phyloP scores from a whole-genome alignment of 2,888 invertebrate species.

The Cremastinae sp. region DNA sequence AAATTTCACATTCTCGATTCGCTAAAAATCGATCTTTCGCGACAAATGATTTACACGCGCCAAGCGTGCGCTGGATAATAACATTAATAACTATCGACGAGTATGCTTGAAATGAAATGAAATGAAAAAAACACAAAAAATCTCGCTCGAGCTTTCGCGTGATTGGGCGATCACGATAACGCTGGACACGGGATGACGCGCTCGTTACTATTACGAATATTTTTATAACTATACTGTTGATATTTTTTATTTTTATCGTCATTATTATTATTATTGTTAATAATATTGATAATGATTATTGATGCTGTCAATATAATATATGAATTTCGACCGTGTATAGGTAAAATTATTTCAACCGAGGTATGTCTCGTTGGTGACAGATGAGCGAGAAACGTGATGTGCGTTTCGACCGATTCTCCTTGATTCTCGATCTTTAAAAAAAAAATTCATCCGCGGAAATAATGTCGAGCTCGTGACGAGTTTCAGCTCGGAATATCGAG shows the following conservation, averaged over 20 bases:
- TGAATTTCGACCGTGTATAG: too few relatives aligned
- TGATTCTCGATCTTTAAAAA: constrained; percentile 35
- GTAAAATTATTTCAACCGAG: too few relatives aligned
- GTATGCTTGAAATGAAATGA: too few relatives aligned
- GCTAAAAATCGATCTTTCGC: too few relatives aligned
- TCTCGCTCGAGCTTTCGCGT: constrained; percentile 40
- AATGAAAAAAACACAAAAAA: too few relatives aligned
- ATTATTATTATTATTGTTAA: constrained; percentile 15
- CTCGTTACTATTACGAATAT: constrained; percentile 11
- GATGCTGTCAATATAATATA: too few relatives aligned
- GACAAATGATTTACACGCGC: too few relatives aligned
- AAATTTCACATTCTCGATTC: too few relatives aligned
- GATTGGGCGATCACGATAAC: constrained; percentile 50
- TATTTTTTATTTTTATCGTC: constrained; percentile 6
- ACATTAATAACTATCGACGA: neutral
- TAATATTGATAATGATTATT: neutral
- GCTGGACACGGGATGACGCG: constrained; percentile 40
- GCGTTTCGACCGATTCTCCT: constrained; percentile 39
- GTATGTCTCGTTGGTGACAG: constrained; percentile 14
- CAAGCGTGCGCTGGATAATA: constrained; percentile 9
- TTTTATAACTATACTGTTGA: too few relatives aligned
- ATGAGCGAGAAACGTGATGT: constrained; percentile 5
- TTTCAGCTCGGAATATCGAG: too few relatives aligned
- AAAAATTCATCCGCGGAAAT: neutral
- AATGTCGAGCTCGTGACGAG: too few relatives aligned